Evolutionary conservation across 2,888 invertebrate genomes (phyloP).

Genomic region (Physocephala rufipes): DNA sequence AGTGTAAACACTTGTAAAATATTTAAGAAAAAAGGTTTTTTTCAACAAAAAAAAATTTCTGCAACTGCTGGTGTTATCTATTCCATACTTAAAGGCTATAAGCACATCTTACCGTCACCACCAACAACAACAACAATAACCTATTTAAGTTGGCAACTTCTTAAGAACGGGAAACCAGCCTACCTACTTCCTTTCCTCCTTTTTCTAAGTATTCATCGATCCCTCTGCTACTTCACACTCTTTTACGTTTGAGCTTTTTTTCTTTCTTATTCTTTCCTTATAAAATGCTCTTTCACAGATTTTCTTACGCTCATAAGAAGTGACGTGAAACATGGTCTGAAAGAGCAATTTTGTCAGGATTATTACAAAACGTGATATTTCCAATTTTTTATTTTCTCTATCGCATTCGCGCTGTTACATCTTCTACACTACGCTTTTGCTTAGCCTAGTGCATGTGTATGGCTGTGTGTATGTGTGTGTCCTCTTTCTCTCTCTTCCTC

Average conservation of each 20-base stretch:
- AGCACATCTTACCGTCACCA: neutral
- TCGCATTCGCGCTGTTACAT: neutral
- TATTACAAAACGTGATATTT: neutral
- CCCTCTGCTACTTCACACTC: neutral
- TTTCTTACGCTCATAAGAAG: neutral
- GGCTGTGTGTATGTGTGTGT: neutral
- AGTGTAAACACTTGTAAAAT: no score
- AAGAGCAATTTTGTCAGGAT: no score
- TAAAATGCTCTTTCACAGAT: neutral
- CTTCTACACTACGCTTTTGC: neutral
- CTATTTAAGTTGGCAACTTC: neutral
- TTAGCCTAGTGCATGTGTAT: no score
- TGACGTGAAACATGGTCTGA: no score
- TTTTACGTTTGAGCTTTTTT: neutral
- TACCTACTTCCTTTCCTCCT: neutral
- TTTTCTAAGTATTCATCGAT: neutral
- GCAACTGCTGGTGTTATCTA: conserved; percentile 8
- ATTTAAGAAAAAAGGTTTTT: neutral
- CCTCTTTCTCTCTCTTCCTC: neutral
- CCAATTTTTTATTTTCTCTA: neutral
- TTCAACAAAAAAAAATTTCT: no score
- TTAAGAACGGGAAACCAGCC: neutral
- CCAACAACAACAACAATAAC: neutral
- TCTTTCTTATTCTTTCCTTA: neutral
- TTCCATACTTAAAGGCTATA: neutral